phyloP scores from a whole-genome alignment of 2,797 vertebrate species.

The Sibirionetta formosa region DNA sequence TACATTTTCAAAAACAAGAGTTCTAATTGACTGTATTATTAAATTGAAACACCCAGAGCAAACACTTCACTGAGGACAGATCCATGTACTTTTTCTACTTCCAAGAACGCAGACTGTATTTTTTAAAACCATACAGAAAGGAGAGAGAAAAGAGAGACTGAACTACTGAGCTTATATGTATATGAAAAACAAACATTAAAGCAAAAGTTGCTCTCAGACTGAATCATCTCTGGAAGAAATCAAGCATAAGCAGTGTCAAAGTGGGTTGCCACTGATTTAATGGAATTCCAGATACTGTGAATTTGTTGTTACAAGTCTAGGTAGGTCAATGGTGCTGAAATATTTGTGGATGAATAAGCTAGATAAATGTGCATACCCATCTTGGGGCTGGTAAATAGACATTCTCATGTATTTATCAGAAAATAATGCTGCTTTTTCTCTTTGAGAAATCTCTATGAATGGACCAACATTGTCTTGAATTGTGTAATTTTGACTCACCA shows the following conservation, averaged over 20 bases:
- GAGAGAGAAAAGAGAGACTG: not conserved
- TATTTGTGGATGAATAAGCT: slow-evolving; percentile 3
- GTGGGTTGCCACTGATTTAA: slow-evolving; percentile 13
- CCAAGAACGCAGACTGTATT: not conserved
- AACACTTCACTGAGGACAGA: not conserved
- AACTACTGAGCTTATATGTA: not conserved
- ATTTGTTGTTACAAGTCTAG: slow-evolving; percentile 18
- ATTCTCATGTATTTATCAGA: not conserved
- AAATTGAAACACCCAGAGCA: slow-evolving; percentile 30
- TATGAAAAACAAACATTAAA: slow-evolving; percentile 24
- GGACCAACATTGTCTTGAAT: not conserved
- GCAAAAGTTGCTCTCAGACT: not conserved
- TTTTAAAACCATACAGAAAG: slow-evolving; percentile 17
- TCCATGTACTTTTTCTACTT: slow-evolving; percentile 1
- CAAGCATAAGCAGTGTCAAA: slow-evolving; percentile 15
- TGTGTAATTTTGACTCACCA: not conserved
- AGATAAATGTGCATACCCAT: not conserved
- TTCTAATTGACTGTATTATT: slow-evolving; percentile 40
- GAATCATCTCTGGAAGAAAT: not conserved
- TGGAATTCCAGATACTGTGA: not conserved
- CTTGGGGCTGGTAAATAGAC: not conserved
- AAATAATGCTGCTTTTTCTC: not conserved
- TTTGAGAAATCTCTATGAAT: not conserved
- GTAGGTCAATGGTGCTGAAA: slow-evolving; percentile 19
- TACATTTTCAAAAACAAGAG: slow-evolving; percentile 28